Evolutionary conservation across 2,888 invertebrate genomes (phyloP), one percentile per base, ranked within the genome.

Genomic region (Lysandra coridon): DNA sequence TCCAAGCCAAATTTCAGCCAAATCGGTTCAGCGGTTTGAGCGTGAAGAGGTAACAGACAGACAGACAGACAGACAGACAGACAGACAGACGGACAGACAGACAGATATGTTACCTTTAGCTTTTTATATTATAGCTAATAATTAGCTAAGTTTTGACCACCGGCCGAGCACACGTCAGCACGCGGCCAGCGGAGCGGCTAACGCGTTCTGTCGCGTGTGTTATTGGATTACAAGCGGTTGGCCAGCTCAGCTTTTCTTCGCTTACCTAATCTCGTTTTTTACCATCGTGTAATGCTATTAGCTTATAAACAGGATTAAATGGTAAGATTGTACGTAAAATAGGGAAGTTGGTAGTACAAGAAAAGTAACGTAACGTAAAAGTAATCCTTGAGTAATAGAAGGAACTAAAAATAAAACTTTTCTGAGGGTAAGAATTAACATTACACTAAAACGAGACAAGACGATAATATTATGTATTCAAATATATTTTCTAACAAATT

Each of bases 201-300:
- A 74, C 44, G 74, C 44, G 23, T 74, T 44, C 5, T 44, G 74
- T 74, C 74, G 73, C 37, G 73, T 40, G 73, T 30, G n/a, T 49
- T 79, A 75, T 79, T 75, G 74, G 73, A 82, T 83, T 80, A 83
- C 77, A 53, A 82, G 79, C 79, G 79, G 81, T 84, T 79, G 78
- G 75, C 74, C 74, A 74, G 74, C 40, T 74, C 44, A 74, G 74
- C 74, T 74, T 44, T 74, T 74, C 69, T 14, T 69, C 69, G 69
- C 69, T 69, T 69, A 33, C 33, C 5, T 69, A 69, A 69, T 64
- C 64, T 23, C 30, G 64, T 64, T 64, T 64, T 60, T 30, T 12
- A 64, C 64, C 73, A 17, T 17, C 73, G 6, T n/a, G 37, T 73
- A 64, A 64, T 64, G 64, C 30, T 64, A 64, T 64, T 64, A 64